Evolutionary conservation across 2,113 vertebrate genomes (phyloP).

Genomic region (Phylloscopus trochiloides): DNA sequence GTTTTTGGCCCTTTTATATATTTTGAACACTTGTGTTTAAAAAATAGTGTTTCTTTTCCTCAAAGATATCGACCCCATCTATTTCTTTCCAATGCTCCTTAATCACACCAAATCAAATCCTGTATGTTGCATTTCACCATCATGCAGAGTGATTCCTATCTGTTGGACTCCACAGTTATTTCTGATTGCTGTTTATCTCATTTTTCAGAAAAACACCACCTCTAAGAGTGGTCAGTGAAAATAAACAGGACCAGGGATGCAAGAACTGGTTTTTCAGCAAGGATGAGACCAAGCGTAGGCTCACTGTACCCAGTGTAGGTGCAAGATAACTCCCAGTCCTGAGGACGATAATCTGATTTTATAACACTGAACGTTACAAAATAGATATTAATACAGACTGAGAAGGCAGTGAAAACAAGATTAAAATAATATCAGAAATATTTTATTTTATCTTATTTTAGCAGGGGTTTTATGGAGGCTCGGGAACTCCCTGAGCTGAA

Average conservation of each 20-base stretch:
- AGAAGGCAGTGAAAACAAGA: background rate
- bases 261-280: background rate
- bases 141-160: background rate
- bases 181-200: background rate
- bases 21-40: background rate
- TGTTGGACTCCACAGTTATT: background rate
- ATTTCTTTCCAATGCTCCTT: background rate
- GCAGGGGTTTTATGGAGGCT: background rate
- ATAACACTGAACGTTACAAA: background rate
- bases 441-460: background rate
- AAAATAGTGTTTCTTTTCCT: background rate
- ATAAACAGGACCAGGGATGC: background rate
- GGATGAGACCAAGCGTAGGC: background rate
- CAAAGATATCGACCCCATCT: background rate
- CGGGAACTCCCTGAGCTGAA: background rate
- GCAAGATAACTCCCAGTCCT: background rate
- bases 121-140: background rate
- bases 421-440: background rate
- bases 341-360: background rate
- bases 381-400: background rate
- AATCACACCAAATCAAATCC: background rate
- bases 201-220: background rate
- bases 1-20: background rate
- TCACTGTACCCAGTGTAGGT: background rate
- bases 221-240: background rate